Conservation (phyloP, 2,888 invertebrate species). For the Drosophila multiciliata region DNA sequence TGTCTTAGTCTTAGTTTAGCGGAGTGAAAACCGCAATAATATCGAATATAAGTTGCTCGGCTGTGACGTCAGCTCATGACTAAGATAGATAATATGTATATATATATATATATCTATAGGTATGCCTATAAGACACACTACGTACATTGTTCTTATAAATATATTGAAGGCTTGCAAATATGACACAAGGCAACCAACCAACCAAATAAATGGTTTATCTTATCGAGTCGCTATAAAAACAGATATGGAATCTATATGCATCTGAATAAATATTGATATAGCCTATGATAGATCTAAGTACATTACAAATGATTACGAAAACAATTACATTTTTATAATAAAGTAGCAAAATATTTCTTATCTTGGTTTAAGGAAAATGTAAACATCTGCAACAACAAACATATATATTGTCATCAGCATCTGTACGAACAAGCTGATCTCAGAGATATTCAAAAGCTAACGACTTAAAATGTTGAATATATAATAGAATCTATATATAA, state of each 20-base stretch:
- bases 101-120: not conserved
- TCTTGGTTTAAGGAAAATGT: not conserved
- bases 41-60: not conserved
- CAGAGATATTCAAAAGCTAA: not conserved
- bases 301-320: not conserved
- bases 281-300: not conserved
- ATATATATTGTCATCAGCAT: not conserved
- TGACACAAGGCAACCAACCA: not conserved
- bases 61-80: slow-evolving; percentile 43
- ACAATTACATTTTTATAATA: not conserved
- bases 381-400: not conserved
- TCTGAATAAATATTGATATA: not conserved
- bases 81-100: slow-evolving; percentile 20
- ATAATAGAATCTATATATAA: no score
- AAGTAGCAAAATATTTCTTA: not conserved
- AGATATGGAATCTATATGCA: not conserved
- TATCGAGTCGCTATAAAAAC: not conserved
- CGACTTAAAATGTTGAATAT: not conserved
- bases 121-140: not conserved
- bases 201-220: slow-evolving; percentile 1
- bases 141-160: not conserved
- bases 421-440: not conserved
- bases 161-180: slow-evolving; percentile 2
- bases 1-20: slow-evolving; percentile 24
- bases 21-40: not conserved